phyloP scores from a whole-genome alignment of 2,888 invertebrate genomes.

The Seira ritae region DNA sequence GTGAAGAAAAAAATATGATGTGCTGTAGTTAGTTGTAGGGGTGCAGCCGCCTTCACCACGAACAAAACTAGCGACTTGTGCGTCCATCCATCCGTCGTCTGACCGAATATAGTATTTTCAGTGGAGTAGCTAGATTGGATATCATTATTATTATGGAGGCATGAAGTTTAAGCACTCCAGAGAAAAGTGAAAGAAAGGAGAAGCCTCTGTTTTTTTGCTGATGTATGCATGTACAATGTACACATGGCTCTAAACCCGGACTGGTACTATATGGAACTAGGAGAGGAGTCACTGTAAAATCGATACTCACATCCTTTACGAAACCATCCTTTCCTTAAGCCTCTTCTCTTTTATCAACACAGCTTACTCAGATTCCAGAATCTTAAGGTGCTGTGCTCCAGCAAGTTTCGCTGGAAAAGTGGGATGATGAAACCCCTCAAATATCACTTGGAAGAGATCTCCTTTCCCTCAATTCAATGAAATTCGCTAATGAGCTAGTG shows the following conservation, averaged over 20 bases:
- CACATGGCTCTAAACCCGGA: no score
- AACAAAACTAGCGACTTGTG: no score
- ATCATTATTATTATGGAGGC: no score
- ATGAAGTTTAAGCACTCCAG: neutral
- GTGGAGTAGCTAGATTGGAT: no score
- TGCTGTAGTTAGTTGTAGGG: neutral
- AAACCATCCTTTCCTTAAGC: neutral
- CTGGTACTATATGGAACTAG: neutral
- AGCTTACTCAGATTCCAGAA: conserved; percentile 11
- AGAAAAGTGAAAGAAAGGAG: conserved; percentile 9
- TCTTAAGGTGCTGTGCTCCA: neutral
- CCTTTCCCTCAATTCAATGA: neutral
- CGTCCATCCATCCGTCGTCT: neutral
- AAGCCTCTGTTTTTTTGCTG: neutral
- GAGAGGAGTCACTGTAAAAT: conserved; percentile 28
- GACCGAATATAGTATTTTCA: no score
- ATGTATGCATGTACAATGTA: neutral
- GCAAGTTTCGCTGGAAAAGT: neutral
- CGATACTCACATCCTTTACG: conserved; percentile 39
- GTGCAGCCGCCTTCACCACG: neutral
- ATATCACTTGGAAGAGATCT: neutral
- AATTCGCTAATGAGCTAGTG: neutral
- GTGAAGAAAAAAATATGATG: neutral
- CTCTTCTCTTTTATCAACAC: neutral
- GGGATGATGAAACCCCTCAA: neutral